These are phyloP conservation scores for Ennomos quercinarius DNA, from an alignment of 2,888 invertebrate species.

Conservation along the genomic window DNA sequence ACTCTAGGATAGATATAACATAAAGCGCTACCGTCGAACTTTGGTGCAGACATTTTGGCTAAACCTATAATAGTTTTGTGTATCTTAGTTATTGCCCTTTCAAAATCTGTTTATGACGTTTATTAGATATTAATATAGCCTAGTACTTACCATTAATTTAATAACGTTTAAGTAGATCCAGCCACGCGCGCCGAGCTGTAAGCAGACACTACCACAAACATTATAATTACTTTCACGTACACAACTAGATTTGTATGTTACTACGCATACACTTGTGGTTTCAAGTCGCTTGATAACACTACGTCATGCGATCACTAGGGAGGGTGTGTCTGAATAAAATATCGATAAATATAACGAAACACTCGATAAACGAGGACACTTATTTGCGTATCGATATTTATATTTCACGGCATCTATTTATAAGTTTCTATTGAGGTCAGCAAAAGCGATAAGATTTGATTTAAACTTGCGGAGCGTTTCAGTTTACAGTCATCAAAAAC, in stretches of 20 bases:
- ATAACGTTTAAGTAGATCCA: slow-evolving; percentile 24
- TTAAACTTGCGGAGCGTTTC: neutral
- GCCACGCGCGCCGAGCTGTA: slow-evolving; percentile 38
- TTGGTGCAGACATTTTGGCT: too few species aligned
- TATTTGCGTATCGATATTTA: slow-evolving; percentile 50
- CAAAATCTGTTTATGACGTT: too few species aligned
- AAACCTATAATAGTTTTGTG: too few species aligned
- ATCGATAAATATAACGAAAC: slow-evolving; percentile 29
- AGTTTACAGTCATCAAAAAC: neutral
- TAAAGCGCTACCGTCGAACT: too few species aligned
- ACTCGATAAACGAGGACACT: slow-evolving; percentile 42
- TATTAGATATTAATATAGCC: slow-evolving; percentile 1
- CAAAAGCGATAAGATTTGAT: neutral
- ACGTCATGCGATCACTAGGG: slow-evolving; percentile 39
- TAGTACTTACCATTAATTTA: slow-evolving; percentile 36
- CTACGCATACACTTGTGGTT: slow-evolving; percentile 11
- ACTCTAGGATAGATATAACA: too few species aligned
- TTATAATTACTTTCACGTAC: slow-evolving; percentile 21
- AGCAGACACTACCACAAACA: slow-evolving; percentile 40
- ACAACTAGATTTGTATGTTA: slow-evolving; percentile 20
- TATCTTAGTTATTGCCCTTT: too few species aligned
- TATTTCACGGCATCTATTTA: slow-evolving; percentile 9
- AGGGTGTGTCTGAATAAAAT: slow-evolving; percentile 29
- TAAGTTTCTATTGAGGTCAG: too few species aligned
- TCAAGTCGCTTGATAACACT: slow-evolving; percentile 34